These are phyloP conservation scores for Monoplex corrugatus DNA, from an alignment of 2,888 invertebrate genomes.

Conservation along the genomic window DNA sequence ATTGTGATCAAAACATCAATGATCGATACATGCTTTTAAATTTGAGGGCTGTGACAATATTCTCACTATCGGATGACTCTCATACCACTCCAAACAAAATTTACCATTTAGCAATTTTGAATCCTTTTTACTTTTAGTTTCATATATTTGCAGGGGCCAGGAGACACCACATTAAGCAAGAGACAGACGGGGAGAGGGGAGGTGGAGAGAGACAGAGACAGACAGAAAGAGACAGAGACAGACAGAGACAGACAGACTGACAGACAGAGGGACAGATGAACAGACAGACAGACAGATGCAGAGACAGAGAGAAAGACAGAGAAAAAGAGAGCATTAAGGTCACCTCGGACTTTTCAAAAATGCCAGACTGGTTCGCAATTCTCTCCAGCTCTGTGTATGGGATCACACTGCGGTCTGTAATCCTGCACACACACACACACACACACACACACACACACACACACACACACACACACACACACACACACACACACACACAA, in stretches of 20 bases:
- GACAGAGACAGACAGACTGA: neutral
- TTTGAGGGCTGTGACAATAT: too few species aligned
- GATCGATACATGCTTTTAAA: too few species aligned
- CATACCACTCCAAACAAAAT: too few species aligned
- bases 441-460: neutral
- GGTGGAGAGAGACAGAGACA: neutral
- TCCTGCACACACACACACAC: slow-evolving; percentile 50
- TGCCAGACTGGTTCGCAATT: slow-evolving; percentile 71
- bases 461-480: neutral
- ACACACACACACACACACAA: too few species aligned
- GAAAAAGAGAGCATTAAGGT: too few species aligned
- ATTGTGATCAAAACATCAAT: too few species aligned
- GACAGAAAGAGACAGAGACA: neutral
- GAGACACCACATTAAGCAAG: too few species aligned
- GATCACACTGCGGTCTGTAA: slow-evolving; percentile 64
- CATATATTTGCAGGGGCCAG: too few species aligned
- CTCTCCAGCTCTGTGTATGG: slow-evolving; percentile 67
- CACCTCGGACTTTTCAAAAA: slow-evolving; percentile 76
- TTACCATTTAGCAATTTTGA: too few species aligned
- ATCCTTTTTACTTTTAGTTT: too few species aligned
- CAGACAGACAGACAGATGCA: neutral
- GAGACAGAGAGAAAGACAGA: neutral
- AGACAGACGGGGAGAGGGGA: neutral
- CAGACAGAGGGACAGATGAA: neutral
- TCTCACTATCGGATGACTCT: too few species aligned